These are phyloP conservation scores for Heterodera filipjevi DNA, from an alignment of 2,888 invertebrate species.

Conservation along the genomic window DNA sequence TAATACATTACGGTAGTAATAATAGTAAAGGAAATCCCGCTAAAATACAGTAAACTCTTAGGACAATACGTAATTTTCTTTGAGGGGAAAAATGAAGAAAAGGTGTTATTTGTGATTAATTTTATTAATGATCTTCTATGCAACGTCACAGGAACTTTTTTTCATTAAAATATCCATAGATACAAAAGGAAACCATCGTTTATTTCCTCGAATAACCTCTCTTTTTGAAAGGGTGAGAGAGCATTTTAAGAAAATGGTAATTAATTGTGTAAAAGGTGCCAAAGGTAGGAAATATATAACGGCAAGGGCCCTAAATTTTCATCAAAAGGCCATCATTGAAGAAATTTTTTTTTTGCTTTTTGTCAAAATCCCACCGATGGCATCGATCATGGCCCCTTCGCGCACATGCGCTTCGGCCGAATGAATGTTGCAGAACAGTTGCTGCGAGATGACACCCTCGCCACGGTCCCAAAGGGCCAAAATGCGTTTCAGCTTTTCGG, in stretches of 20 bases:
- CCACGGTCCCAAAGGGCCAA: slow-evolving; percentile 83
- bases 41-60: too few species aligned
- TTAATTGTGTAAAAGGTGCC: background rate
- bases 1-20: too few species aligned
- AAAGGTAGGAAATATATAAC: background rate
- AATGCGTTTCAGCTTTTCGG: slow-evolving; percentile 78
- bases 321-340: background rate
- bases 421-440: slow-evolving; percentile 86
- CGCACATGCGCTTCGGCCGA: slow-evolving; percentile 89
- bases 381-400: slow-evolving; percentile 92
- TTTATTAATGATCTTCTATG: too few species aligned
- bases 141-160: too few species aligned
- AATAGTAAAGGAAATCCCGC: too few species aligned
- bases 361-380: slow-evolving; percentile 71
- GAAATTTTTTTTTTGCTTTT: background rate
- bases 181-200: too few species aligned
- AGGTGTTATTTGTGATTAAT: too few species aligned
- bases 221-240: background rate
- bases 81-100: too few species aligned
- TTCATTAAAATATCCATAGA: too few species aligned
- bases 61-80: too few species aligned
- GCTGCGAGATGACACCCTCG: slow-evolving; percentile 85
- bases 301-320: too few species aligned
- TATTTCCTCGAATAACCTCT: too few species aligned
- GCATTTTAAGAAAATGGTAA: background rate